Percentiles rank a stretch among this genome's conserved stretches.
Evolutionary conservation across 2,888 invertebrate species (phyloP).

Genomic region (Diarsia brunnea): DNA sequence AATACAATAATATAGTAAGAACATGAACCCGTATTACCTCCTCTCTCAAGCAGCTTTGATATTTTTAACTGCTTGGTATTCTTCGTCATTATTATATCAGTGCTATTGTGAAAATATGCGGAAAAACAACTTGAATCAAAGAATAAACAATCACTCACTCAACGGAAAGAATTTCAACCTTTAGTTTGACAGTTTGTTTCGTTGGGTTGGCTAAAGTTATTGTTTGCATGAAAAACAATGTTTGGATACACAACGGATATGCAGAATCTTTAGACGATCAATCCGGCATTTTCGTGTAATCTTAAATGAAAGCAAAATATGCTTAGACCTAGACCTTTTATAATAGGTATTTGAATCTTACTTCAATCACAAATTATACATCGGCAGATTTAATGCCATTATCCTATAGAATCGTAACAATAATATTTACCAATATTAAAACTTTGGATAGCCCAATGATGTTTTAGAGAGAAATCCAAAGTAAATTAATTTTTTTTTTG

Average conservation of each 20-base stretch:
- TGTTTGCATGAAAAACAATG: not conserved
- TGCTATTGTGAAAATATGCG: not conserved
- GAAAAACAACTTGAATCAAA: no score
- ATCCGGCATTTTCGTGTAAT: not conserved
- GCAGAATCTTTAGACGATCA: not conserved
- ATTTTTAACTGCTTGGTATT: conserved; percentile 81
- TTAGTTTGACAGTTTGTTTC: conserved; percentile 19
- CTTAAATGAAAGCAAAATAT: not conserved
- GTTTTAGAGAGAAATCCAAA: no score
- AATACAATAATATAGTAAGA: not conserved
- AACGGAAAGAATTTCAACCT: conserved; percentile 31
- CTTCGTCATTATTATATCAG: conserved; percentile 69
- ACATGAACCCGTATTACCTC: conserved; percentile 64
- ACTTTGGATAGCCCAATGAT: not conserved
- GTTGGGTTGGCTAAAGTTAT: conserved; percentile 9
- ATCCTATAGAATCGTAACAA: not conserved
- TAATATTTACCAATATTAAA: not conserved
- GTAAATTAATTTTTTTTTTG: no score
- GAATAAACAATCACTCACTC: not conserved
- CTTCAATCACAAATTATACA: not conserved
- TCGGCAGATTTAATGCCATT: not conserved
- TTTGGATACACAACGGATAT: conserved; percentile 1
- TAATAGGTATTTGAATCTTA: not conserved
- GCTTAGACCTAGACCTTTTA: not conserved
- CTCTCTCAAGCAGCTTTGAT: conserved; percentile 79